A percentile compares a stretch with the other conserved stretches of the same genome.
These are phyloP conservation scores for Mastigias papua DNA, from an alignment of 30 jellyfish, hydroid and myxozoan genomes.

Conservation along the genomic window DNA sequence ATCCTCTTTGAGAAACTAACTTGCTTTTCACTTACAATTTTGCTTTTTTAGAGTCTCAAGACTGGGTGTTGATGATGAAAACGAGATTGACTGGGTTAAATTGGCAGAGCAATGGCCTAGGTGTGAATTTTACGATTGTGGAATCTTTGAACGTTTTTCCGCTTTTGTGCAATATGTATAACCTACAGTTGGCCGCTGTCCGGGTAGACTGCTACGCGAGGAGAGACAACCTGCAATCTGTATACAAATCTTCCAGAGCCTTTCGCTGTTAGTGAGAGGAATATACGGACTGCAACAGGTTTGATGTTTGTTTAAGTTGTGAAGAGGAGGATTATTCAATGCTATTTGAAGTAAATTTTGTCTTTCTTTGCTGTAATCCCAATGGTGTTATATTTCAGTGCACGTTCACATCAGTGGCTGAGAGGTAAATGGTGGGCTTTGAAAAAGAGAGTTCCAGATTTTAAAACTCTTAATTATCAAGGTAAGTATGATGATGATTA, in stretches of 20 bases:
- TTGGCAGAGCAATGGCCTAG: constrained; percentile 91
- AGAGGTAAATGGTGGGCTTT: constrained; percentile 96
- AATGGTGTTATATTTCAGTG: constrained; percentile 44
- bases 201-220: no score
- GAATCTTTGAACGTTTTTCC: neutral
- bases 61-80: constrained; percentile 61
- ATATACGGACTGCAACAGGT: no score
- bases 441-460: constrained; percentile 83
- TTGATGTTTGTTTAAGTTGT: no score
- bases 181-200: no score
- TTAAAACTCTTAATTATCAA: constrained; percentile 41
- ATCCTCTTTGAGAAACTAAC: no score
- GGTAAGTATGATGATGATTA: constrained; percentile 49
- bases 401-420: constrained; percentile 98
- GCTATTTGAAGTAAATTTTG: neutral
- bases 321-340: neutral
- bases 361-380: neutral
- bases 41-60: constrained; percentile 51
- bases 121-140: constrained; percentile 16
- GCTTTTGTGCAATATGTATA: no score
- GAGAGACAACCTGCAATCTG: no score
- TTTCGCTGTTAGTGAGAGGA: no score
- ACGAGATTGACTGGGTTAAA: constrained; percentile 76
- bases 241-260: no score
- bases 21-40: neutral